Conservation (phyloP, 2,113 vertebrate genomes). For the Felis chaus region DNA sequence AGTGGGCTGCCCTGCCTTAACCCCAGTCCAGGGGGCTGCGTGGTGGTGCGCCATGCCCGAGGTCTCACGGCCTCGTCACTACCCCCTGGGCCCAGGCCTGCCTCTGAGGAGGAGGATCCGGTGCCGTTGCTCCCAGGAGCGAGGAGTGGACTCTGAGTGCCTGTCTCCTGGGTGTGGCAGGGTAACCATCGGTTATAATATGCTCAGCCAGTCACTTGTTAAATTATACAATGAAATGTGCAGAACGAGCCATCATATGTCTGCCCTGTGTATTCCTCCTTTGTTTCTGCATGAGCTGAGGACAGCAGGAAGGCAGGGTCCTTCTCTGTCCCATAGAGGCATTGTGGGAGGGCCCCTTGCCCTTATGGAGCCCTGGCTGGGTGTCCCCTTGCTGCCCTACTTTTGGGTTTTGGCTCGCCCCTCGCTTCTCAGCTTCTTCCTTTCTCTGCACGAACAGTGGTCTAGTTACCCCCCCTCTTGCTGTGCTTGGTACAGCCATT, state of each 20-base stretch:
- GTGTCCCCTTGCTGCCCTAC: not conserved
- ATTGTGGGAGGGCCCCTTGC: no score
- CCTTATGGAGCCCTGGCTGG: not conserved
- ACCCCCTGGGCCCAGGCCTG: not conserved
- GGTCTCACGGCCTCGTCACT: not conserved
- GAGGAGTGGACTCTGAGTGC: not conserved
- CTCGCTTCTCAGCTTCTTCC: not conserved
- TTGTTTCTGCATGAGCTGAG: not conserved
- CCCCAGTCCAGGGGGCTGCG: not conserved
- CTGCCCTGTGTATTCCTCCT: not conserved
- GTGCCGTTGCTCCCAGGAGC: not conserved
- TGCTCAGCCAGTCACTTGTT: not conserved
- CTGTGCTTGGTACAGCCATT: not conserved
- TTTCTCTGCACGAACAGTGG: accelerated
- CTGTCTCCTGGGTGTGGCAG: not conserved
- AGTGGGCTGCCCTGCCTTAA: not conserved
- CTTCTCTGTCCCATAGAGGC: not conserved
- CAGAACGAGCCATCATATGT: not conserved
- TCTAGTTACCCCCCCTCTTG: not conserved
- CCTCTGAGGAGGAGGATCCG: not conserved
- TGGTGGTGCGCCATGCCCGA: no score
- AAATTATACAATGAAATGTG: no score
- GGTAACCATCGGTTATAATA: no score
- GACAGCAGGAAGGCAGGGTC: not conserved
- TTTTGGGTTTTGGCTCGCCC: not conserved